Base-by-base conservation (phyloP, 92 coral and sea anemone genomes). In the Siderastrea siderea region DNA sequence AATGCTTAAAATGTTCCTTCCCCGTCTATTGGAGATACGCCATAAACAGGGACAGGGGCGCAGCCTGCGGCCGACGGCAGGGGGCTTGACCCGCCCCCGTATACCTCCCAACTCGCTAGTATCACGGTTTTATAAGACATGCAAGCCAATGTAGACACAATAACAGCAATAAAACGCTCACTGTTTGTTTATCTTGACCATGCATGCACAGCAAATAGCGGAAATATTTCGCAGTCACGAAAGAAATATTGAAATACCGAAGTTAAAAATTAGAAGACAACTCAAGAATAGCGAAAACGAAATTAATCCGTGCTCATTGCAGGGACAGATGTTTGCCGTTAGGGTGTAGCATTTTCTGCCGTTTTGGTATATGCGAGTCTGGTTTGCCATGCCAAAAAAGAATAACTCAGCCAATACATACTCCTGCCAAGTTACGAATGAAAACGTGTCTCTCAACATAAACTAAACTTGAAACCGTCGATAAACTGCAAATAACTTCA, bases 71-170 rank as follows among this genome's bases (percentile, higher is more conserved):
- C 50, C n/a, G 68, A 55, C 38, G 61, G 11, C 61, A 14, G n/a
- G 69, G 57, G 59, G 59, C 72, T 10, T 59, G 59, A 62, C 71
- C 83, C 72, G 17, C 83, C 71, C 83, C 47, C 83, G 43, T 50
- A 57, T 19, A 17, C 43, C 71, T 46, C 55, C 71, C 16, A 79
- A 64, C 47, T 16, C 54, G 59, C 46, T 38, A 50, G n/a, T 52
- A 13, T 47, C 45, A 59, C 66, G 66, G 61, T 57, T 46, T 26
- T 14, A 47, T 47, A 60, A 5, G 66, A 67, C 71, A 67, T 38
- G 82, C 71, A 60, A 59, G 5, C 54, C 38, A 14, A 45, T 13
- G 11, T 55, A 6, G 59, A 79, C 55, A 59, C 13, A 63, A 64
- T 12, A 5, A 61, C 55, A 62, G 9, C 47, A 6, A 12, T 12